These are phyloP conservation scores for Rhinolophus sinicus DNA, from an alignment of 2,113 vertebrate species.

Conservation along the genomic window DNA sequence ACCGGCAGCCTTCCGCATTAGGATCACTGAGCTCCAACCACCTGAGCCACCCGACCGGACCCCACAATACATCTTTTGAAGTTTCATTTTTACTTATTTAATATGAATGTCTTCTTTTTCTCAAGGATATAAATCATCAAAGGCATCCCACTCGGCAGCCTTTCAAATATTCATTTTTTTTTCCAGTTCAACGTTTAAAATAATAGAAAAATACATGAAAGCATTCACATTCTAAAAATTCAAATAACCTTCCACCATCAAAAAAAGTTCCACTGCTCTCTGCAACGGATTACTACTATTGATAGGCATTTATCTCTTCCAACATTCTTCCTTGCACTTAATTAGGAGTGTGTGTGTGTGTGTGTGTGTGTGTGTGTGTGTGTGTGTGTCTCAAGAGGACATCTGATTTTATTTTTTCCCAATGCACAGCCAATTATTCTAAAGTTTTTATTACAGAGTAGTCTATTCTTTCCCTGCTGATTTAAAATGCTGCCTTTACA, in stretches of 20 bases:
- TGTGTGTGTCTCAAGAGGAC: background rate
- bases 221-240: conserved; percentile 25
- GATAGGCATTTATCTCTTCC: background rate
- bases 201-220: background rate
- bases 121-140: background rate
- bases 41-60: too few species aligned
- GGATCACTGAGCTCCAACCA: too few species aligned
- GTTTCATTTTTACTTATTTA: conserved; percentile 24
- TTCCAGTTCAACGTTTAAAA: conserved; percentile 15
- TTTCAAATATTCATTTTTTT: background rate
- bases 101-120: background rate
- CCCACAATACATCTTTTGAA: background rate
- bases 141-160: background rate
- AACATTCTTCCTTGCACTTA: background rate
- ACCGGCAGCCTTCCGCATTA: too few species aligned
- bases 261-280: background rate
- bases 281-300: background rate
- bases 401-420: conserved; percentile 19
- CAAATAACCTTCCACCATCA: background rate
- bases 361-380: background rate
- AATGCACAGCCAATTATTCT: background rate
- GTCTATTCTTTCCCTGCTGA: background rate
- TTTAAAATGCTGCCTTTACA: conserved; percentile 25
- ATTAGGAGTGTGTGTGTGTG: background rate
- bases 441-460: background rate